A percentile compares a stretch with the other conserved stretches of the same genome.
These are phyloP conservation scores for Astreopora myriophthalma DNA, from an alignment of 64 coral and sea anemone genomes.

Conservation along the genomic window DNA sequence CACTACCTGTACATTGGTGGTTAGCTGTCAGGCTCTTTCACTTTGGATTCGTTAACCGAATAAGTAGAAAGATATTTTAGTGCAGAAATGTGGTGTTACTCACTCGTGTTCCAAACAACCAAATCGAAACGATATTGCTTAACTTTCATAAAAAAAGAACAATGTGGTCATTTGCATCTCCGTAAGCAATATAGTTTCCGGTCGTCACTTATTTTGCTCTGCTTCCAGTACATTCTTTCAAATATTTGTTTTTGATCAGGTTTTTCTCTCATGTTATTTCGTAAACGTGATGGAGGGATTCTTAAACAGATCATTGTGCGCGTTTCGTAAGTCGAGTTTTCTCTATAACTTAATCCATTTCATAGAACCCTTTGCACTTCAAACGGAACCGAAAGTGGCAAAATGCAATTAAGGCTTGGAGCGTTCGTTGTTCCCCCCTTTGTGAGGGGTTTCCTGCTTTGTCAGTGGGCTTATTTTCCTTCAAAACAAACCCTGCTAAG, in stretches of 20 bases:
- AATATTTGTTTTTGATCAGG: conserved; percentile 13
- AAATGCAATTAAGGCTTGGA: conserved; percentile 30
- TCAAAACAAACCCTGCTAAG: conserved; percentile 51
- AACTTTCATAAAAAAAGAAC: conserved; percentile 34
- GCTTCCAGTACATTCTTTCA: conserved; percentile 34
- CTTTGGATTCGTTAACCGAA: neutral
- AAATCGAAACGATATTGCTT: conserved; percentile 27
- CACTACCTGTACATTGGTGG: neutral
- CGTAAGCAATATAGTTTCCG: conserved; percentile 62
- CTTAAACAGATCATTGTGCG: conserved; percentile 13
- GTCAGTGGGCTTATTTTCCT: conserved; percentile 21
- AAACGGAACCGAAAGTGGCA: conserved; percentile 45
- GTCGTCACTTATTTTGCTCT: conserved; percentile 19
- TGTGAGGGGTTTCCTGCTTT: conserved; percentile 56
- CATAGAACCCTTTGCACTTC: conserved; percentile 9
- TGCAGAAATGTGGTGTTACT: neutral
- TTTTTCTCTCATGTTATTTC: neutral
- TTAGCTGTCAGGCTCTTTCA: neutral
- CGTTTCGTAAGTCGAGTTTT: neutral
- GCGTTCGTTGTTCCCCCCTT: conserved; percentile 20
- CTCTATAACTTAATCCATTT: neutral
- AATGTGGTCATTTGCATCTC: conserved; percentile 43
- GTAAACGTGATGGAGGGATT: neutral
- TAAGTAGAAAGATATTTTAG: neutral
- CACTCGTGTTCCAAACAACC: conserved; percentile 3